These are phyloP conservation scores for Macrotus californicus DNA, from an alignment of 2,113 vertebrate genomes.

Conservation along the genomic window DNA sequence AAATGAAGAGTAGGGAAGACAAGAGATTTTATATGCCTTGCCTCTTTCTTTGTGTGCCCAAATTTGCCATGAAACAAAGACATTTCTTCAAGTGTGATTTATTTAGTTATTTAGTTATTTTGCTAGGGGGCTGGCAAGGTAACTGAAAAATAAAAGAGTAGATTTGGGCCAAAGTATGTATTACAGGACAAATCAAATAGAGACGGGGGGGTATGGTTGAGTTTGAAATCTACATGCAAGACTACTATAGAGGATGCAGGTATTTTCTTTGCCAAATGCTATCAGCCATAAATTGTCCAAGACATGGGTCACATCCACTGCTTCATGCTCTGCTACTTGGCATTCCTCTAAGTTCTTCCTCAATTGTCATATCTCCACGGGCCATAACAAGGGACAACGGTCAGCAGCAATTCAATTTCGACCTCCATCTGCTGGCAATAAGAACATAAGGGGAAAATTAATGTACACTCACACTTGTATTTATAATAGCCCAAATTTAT, in stretches of 20 bases:
- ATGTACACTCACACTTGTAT: conserved; percentile 67
- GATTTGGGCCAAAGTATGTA: not conserved
- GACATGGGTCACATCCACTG: conserved; percentile 49
- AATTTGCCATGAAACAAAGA: not conserved
- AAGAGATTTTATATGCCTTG: not conserved
- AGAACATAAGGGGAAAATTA: conserved; percentile 75
- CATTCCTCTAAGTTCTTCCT: conserved; percentile 70
- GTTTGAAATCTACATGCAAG: conserved; percentile 22
- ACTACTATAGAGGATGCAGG: not conserved
- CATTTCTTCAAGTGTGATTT: not conserved
- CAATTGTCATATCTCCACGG: conserved; percentile 73
- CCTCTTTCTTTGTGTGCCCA: not conserved
- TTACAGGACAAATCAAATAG: not conserved
- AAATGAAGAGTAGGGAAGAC: not conserved
- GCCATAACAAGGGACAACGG: conserved; percentile 74
- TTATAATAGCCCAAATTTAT: conserved; percentile 64
- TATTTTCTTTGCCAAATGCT: conserved; percentile 55
- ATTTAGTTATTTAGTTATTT: conserved; percentile 17
- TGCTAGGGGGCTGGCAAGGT: not conserved
- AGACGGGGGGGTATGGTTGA: not conserved
- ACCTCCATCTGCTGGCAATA: conserved; percentile 75
- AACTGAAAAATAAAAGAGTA: not conserved
- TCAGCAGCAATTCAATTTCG: conserved; percentile 73
- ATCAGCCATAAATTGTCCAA: conserved; percentile 51
- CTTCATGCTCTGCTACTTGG: conserved; percentile 67